Evolutionary conservation across 2,888 invertebrate species (phyloP).

Genomic region (Branchellion lobata): DNA sequence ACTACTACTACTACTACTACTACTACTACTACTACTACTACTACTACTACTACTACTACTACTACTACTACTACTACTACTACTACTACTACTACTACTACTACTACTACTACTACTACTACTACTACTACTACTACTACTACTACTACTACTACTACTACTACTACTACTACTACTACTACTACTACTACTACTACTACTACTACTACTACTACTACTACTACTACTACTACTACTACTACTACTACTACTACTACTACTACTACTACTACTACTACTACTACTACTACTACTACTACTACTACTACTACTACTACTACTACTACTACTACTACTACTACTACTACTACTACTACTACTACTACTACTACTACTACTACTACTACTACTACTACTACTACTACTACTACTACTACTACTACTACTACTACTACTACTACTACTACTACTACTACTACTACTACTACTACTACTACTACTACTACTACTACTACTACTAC

Average conservation of each 20-base stretch:
- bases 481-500: neutral
- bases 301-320: conserved; percentile 49
- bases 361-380: conserved; percentile 15
- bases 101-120: conserved; percentile 49
- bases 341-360: conserved; percentile 44
- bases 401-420: conserved; percentile 22
- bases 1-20: conserved; percentile 36
- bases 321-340: conserved; percentile 49
- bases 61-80: conserved; percentile 21
- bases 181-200: conserved; percentile 58
- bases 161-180: conserved; percentile 63
- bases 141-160: conserved; percentile 48
- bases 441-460: conserved; percentile 4
- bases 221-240: conserved; percentile 48
- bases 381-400: neutral
- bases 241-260: conserved; percentile 66
- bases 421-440: neutral
- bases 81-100: conserved; percentile 49
- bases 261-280: conserved; percentile 49
- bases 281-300: conserved; percentile 48
- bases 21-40: conserved; percentile 35
- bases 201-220: conserved; percentile 65
- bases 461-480: neutral
- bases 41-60: neutral
- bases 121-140: conserved; percentile 41